Evolutionary conservation across 2,113 vertebrate genomes (phyloP).

Genomic region (Pyrgilauda ruficollis): DNA sequence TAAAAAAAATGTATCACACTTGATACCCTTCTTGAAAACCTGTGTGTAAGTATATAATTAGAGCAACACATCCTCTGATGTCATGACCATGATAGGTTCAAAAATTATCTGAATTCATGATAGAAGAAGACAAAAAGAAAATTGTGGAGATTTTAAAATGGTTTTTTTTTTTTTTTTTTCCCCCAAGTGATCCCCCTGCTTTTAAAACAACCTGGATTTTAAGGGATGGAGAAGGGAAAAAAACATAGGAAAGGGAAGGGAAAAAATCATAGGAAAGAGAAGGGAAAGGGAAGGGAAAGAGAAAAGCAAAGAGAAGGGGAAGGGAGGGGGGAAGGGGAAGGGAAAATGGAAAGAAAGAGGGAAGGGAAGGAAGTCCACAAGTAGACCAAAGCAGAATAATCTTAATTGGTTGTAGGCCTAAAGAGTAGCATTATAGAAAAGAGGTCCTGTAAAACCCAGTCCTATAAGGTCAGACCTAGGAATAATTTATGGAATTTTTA

Average conservation of each 20-base stretch:
- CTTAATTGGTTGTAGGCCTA: not conserved
- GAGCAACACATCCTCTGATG: not conserved
- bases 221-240: not conserved
- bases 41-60: not conserved
- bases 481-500: not conserved
- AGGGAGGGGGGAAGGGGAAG: not conserved
- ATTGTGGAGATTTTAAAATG: fast-evolving
- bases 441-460: fast-evolving
- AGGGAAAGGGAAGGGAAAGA: not conserved
- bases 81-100: not conserved
- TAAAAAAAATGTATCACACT: not conserved
- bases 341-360: not conserved
- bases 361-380: not conserved
- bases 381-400: not conserved
- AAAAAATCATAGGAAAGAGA: too few relatives aligned
- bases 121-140: not conserved
- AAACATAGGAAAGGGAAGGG: too few relatives aligned
- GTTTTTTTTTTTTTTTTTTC: too few relatives aligned
- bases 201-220: not conserved
- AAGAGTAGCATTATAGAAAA: not conserved
- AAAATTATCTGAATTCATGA: not conserved
- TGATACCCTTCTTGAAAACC: not conserved
- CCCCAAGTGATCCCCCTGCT: fast-evolving
- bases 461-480: not conserved
- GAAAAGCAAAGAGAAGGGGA: not conserved